These are phyloP conservation scores for Drosophila dunni DNA, from an alignment of 1,140 invertebrate genomes.

Conservation along the genomic window DNA sequence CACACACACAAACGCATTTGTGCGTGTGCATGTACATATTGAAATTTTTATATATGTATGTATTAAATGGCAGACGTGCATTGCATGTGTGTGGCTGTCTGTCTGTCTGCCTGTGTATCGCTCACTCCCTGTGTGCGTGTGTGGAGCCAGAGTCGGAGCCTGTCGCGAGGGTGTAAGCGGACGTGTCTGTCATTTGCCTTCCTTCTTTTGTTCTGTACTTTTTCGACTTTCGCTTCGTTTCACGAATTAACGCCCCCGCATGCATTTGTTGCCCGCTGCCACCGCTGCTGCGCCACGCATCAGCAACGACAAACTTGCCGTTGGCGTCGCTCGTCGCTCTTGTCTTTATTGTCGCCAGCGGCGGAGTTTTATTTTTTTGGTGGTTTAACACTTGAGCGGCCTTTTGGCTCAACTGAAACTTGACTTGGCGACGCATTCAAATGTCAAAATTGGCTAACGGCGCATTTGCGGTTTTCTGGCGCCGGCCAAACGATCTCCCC, in stretches of 20 bases:
- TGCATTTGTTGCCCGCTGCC: not conserved
- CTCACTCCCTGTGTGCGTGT: constrained; percentile 19
- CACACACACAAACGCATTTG: constrained; percentile 1
- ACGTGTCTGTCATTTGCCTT: constrained; percentile 74
- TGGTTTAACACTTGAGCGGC: constrained; percentile 23
- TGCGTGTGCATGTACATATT: constrained; percentile 2
- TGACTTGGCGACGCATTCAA: constrained; percentile 41
- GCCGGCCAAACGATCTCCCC: constrained; percentile 48
- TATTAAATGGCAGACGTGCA: constrained; percentile 45
- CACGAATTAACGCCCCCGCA: constrained; percentile 14
- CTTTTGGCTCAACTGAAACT: constrained; percentile 17
- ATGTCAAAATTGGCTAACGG: constrained; percentile 65
- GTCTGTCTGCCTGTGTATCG: constrained; percentile 6
- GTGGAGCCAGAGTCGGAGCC: constrained; percentile 27
- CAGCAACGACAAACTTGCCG: constrained; percentile 3
- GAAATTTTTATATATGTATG: constrained; percentile 45
- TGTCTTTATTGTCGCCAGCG: not conserved
- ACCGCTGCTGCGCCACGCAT: constrained; percentile 13
- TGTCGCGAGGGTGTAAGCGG: constrained; percentile 64
- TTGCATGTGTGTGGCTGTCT: constrained; percentile 24
- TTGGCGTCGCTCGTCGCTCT: constrained; percentile 1
- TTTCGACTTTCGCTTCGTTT: constrained; percentile 37
- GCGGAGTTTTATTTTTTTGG: not conserved
- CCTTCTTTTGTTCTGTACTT: constrained; percentile 59
- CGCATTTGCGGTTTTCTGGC: constrained; percentile 46